Base-by-base conservation (phyloP, 2,113 vertebrate species). In the Psammodynastes pulverulentus region DNA sequence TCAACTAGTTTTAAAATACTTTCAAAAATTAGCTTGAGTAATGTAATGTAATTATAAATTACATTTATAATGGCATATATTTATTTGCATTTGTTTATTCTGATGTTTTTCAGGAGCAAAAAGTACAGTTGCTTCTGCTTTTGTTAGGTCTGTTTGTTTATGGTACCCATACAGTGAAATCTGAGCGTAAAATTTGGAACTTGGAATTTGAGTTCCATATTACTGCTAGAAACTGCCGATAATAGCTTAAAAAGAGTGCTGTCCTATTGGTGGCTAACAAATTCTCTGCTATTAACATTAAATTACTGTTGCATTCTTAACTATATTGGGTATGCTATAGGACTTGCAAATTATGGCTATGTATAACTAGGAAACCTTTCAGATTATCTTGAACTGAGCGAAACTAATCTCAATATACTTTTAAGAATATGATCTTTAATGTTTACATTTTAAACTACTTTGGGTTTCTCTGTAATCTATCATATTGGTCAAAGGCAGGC, bases 21-120 rank as follows among this genome's bases (percentile, higher is more conserved):
- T 89, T 62, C 43, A 26, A n/a, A 46, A 51, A 48, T 17, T 56
- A 85, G 19, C 13, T 21, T 84, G 24, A 51, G 43, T n/a, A n/a
- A n/a, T n/a, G n/a, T n/a, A n/a, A n/a, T n/a, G n/a, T n/a, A n/a
- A n/a, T 58, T 67, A 49, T 86, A 56, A 56, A 89, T 51, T 92
- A 89, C 88, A 51, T 86, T 51, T 48, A 46, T 34, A 84, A 62
- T 26, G 51, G 34, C 54, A n/a, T 1, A 0, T 52, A 89, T 90
- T 34, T 53, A 86, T n/a, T 67, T 45, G 51, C 49, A 67, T 0
- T 49, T 90, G 87, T 51, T 88, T 93, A 93, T 62, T 53, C 13
- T 67, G 79, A 58, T 34, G n/a, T 86, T 13, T 58, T 58, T 86
- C 62, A 43, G 56, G 93, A 53, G 56, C 94, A 86, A 86, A 46